phyloP scores from a whole-genome alignment of 2,797 vertebrate genomes.

The Tapirus indicus region DNA sequence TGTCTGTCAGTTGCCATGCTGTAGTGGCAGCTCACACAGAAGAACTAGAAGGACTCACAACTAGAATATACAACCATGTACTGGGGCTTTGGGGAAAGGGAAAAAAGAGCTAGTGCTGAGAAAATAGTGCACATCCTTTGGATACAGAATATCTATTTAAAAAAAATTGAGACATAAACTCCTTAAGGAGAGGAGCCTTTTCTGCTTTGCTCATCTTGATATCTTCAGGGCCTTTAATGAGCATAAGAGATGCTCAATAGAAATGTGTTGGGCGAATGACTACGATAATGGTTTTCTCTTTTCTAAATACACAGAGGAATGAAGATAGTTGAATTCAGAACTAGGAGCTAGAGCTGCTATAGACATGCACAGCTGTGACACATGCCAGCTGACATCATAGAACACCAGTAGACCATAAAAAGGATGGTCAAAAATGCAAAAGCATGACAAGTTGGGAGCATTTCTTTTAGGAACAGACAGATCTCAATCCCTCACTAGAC shows the following conservation, averaged over 20 bases:
- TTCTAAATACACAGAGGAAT: background rate
- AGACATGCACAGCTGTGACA: background rate
- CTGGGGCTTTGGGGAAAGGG: too few species aligned
- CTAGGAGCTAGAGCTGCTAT: background rate
- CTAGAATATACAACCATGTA: too few species aligned
- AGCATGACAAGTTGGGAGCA: background rate
- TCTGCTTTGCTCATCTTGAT: background rate
- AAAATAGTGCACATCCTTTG: background rate
- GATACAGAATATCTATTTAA: background rate
- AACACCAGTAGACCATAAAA: background rate
- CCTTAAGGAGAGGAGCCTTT: background rate
- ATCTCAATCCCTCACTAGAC: background rate
- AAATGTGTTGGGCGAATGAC: conserved; percentile 19
- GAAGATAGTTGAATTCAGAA: background rate
- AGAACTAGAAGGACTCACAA: too few species aligned
- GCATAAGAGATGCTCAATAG: background rate
- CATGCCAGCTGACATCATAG: background rate
- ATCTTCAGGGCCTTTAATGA: background rate
- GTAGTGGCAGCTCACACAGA: too few species aligned
- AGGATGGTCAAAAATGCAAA: background rate
- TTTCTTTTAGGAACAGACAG: background rate
- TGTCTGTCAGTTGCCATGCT: too few species aligned
- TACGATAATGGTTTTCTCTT: conserved; percentile 11
- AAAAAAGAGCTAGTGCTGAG: background rate
- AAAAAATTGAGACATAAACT: background rate